These are phyloP conservation scores for Sinocyclocheilus grahami DNA, from an alignment of 2,113 vertebrate species.

Conservation along the genomic window DNA sequence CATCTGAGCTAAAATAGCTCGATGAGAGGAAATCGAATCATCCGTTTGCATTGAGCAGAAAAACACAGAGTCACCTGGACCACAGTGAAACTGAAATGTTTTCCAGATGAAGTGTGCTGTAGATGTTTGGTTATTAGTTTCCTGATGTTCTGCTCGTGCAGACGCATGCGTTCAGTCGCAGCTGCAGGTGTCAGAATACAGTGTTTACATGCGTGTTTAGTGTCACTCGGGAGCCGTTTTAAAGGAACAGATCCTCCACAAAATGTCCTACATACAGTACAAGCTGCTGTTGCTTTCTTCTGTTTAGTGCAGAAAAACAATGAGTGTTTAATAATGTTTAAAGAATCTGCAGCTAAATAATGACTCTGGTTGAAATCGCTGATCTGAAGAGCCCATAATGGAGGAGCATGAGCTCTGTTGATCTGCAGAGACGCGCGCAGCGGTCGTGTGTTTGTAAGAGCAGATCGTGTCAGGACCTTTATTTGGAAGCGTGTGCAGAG, in stretches of 20 bases:
- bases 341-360: not conserved
- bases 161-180: no score
- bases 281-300: not conserved
- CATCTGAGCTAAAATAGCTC: not conserved
- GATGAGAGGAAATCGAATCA: conserved; percentile 15
- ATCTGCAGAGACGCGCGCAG: no score
- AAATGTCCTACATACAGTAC: not conserved
- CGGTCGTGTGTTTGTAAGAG: not conserved
- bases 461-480: not conserved
- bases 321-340: not conserved
- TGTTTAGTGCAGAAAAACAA: not conserved
- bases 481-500: not conserved
- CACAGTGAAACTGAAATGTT: no score
- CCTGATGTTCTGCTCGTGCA: no score
- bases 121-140: not conserved
- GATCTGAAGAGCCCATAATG: no score
- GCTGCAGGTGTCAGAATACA: no score
- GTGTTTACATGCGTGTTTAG: no score
- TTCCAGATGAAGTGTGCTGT: not conserved
- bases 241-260: not conserved
- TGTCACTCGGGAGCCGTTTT: not conserved
- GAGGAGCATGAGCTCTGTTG: no score
- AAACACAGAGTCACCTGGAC: not conserved
- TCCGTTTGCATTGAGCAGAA: not conserved
- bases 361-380: not conserved